These are phyloP conservation scores for Maconellicoccus hirsutus DNA, from an alignment of 1,140 invertebrate species.

Conservation along the genomic window DNA sequence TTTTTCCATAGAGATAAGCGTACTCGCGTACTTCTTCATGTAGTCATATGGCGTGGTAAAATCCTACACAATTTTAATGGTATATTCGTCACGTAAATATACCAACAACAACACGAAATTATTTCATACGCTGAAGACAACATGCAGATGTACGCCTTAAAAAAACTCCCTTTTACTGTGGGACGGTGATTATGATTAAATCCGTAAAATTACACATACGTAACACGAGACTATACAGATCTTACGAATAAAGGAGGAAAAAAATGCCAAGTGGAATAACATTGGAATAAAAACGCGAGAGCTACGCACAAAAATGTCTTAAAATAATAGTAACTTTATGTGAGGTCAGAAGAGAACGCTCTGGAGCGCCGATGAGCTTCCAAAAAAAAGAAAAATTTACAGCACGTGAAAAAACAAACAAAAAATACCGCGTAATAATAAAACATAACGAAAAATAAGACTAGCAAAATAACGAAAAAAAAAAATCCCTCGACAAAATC, in stretches of 20 bases:
- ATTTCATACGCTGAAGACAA: too few species aligned
- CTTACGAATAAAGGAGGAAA: background rate
- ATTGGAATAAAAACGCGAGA: background rate
- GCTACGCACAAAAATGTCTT: background rate
- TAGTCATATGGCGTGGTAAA: too few species aligned
- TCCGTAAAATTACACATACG: background rate
- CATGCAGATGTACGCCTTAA: background rate
- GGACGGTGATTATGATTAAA: too few species aligned
- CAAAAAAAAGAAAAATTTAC: background rate
- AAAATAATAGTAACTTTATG: background rate
- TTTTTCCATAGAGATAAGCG: background rate
- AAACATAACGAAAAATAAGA: background rate
- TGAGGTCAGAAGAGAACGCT: background rate
- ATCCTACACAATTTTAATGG: too few species aligned
- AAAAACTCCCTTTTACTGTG: background rate
- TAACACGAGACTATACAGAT: background rate
- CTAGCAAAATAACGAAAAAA: background rate
- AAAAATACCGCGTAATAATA: background rate
- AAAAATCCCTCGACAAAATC: background rate
- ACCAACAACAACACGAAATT: too few species aligned
- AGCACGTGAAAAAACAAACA: background rate
- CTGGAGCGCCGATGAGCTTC: background rate
- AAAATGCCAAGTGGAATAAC: slow-evolving; percentile 3
- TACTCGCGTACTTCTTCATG: background rate
- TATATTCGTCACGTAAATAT: too few species aligned